These are phyloP conservation scores for Parotocinclus haroldoi DNA, from an alignment of 2,797 vertebrate species.

Conservation along the genomic window DNA sequence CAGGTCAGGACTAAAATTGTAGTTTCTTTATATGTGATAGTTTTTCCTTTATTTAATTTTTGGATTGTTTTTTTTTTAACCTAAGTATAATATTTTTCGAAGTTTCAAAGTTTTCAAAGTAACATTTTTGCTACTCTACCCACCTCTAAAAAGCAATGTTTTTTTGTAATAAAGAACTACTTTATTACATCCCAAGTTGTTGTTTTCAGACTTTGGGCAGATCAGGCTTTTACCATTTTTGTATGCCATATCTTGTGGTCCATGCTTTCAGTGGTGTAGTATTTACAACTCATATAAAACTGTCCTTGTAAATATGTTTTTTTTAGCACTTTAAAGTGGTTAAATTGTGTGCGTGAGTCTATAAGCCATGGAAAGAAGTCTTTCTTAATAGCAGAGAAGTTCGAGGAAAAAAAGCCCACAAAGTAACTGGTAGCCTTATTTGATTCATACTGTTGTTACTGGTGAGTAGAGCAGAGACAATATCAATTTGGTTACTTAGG, in stretches of 20 bases:
- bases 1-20: too few species aligned
- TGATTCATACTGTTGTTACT: constrained; percentile 45
- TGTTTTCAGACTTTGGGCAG: not conserved
- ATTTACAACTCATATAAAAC: constrained; percentile 16
- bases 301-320: constrained; percentile 13
- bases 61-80: too few species aligned
- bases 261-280: constrained; percentile 14
- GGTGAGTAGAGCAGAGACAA: constrained; percentile 50
- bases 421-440: too few species aligned
- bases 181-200: not conserved
- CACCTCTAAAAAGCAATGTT: too few species aligned
- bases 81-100: too few species aligned
- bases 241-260: not conserved
- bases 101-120: too few species aligned
- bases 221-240: not conserved
- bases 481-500: too few species aligned
- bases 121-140: too few species aligned
- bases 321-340: constrained; percentile 26
- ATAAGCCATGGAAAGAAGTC: constrained; percentile 14
- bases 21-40: too few species aligned
- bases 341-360: constrained; percentile 2
- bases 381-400: constrained; percentile 40
- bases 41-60: too few species aligned
- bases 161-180: too few species aligned
- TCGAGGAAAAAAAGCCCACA: constrained; percentile 54